phyloP scores from a whole-genome alignment of 2,888 invertebrate species.

The Lycophotia porphyrea region DNA sequence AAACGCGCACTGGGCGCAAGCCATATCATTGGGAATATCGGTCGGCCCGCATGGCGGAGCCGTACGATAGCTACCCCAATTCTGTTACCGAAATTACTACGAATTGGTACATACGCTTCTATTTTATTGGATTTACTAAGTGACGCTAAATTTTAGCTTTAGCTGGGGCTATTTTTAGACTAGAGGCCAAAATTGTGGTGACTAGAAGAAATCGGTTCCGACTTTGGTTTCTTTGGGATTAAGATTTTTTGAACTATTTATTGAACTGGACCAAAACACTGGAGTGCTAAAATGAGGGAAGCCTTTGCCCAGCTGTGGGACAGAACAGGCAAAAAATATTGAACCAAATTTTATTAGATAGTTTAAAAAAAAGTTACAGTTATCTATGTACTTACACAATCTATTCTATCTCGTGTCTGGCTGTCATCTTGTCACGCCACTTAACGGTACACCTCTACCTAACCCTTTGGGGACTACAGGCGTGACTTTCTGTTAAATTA shows the following conservation, averaged over 20 bases:
- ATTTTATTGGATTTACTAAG: slow-evolving; percentile 58
- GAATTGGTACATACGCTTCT: slow-evolving; percentile 60
- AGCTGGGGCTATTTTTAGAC: slow-evolving; percentile 1
- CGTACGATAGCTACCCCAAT: slow-evolving; percentile 75
- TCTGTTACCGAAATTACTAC: slow-evolving; percentile 77
- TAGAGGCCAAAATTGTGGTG: background rate
- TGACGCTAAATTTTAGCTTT: slow-evolving; percentile 38
- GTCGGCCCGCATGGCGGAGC: slow-evolving; percentile 77
- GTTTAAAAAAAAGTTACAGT: too few relatives aligned
- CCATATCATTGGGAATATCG: slow-evolving; percentile 80
- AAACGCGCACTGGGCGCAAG: slow-evolving; percentile 68
- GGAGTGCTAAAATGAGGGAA: too few relatives aligned
- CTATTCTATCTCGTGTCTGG: too few relatives aligned
- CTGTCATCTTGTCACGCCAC: too few relatives aligned
- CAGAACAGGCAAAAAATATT: too few relatives aligned
- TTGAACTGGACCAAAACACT: background rate
- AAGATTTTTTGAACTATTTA: background rate
- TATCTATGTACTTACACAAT: too few relatives aligned
- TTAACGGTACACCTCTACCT: too few relatives aligned
- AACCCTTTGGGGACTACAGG: too few relatives aligned
- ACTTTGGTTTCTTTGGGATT: background rate
- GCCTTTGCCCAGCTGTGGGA: too few relatives aligned
- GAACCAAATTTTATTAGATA: too few relatives aligned
- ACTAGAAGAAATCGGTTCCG: background rate
- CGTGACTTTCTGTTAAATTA: too few relatives aligned